Evolutionary conservation across 23 tunicate genomes (phyloP).

Genomic region (Botrylloides violaceus): DNA sequence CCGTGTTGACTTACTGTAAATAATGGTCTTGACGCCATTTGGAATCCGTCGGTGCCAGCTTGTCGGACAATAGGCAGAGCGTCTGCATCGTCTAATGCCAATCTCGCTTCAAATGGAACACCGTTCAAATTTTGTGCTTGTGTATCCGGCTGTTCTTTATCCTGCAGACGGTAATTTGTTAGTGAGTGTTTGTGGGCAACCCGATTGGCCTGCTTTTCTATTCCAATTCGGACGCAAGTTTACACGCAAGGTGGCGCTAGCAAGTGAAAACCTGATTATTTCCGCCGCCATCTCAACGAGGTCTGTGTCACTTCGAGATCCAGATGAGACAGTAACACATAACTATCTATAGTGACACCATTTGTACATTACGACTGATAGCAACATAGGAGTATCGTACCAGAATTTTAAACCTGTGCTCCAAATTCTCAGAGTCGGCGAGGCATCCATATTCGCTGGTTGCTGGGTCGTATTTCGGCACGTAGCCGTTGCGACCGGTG

Average conservation of each 20-base stretch:
- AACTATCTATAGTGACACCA: no score
- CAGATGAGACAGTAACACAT: no score
- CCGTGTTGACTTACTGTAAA: conserved; percentile 81
- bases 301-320: no score
- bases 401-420: conserved; percentile 61
- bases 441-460: conserved; percentile 90
- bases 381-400: no score
- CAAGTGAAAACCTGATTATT: no score
- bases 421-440: conserved; percentile 67
- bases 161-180: conserved; percentile 29
- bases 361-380: no score
- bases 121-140: conserved; percentile 50
- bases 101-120: conserved; percentile 69
- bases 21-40: conserved; percentile 87
- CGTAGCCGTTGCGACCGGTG: conserved; percentile 89
- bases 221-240: background rate
- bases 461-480: conserved; percentile 93
- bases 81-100: conserved; percentile 92
- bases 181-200: background rate
- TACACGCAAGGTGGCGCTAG: no score
- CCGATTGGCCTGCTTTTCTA: background rate
- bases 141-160: conserved; percentile 98
- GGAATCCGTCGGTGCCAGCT: conserved; percentile 96
- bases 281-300: no score
- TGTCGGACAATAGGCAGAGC: conserved; percentile 55